phyloP scores from a whole-genome alignment of 30 jellyfish, hydroid and myxozoan genomes.

The Hydractinia echinata region DNA sequence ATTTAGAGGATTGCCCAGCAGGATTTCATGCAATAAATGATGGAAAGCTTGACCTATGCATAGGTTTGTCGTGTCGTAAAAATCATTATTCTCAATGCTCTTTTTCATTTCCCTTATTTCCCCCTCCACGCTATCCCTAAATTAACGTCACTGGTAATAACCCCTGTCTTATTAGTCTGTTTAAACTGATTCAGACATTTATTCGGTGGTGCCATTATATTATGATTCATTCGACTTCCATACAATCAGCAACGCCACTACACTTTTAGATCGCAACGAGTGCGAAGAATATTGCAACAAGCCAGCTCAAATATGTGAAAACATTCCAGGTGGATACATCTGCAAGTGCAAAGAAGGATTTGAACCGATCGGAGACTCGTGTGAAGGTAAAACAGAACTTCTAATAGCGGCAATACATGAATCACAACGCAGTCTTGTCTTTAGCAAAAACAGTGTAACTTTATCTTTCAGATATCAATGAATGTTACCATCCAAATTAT shows the following conservation, averaged over 20 bases:
- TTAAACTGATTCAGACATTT: no score
- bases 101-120: no score
- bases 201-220: not conserved
- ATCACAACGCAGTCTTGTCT: no score
- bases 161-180: no score
- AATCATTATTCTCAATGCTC: no score
- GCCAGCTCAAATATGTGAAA: not conserved
- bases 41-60: not conserved
- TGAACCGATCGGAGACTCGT: not conserved
- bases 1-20: constrained; percentile 7
- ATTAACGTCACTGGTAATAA: no score
- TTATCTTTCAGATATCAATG: no score
- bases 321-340: not conserved
- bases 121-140: no score
- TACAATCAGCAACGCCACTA: not conserved
- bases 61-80: not conserved
- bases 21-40: not conserved
- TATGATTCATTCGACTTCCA: not conserved
- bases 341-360: not conserved
- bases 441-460: no score
- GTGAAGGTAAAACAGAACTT: not conserved
- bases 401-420: no score
- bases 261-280: constrained; percentile 7
- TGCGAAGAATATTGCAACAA: not conserved
- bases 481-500: no score